Percentiles rank a stretch among this genome's conserved stretches.
Conservation (phyloP, 2,113 vertebrate genomes). For the Laticauda colubrina region DNA sequence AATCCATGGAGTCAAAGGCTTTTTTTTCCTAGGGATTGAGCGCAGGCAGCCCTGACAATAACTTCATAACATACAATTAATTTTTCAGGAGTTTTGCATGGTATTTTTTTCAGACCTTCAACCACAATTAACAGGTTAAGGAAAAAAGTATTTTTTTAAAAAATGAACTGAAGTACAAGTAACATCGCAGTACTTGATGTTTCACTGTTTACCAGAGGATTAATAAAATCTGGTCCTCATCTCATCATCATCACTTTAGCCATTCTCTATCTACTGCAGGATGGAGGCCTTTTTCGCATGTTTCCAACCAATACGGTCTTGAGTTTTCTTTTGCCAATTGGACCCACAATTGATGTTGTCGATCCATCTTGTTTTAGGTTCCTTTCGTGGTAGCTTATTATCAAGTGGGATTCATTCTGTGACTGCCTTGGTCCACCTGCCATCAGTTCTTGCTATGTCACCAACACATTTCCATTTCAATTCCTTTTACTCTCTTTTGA, state of each 20-base stretch:
- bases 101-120: neutral
- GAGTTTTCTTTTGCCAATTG: neutral
- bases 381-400: neutral
- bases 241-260: too few species aligned
- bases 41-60: neutral
- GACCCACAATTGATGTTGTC: neutral
- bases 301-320: neutral
- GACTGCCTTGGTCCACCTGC: neutral
- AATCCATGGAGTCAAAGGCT: too few species aligned
- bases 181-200: neutral
- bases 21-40: too few species aligned
- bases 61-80: neutral
- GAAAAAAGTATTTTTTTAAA: neutral
- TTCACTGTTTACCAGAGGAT: neutral
- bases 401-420: neutral
- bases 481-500: too few species aligned
- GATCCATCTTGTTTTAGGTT: neutral
- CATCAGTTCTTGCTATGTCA: neutral
- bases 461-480: too few species aligned
- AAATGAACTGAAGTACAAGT: neutral
- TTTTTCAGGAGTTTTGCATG: neutral
- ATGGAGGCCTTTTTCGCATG: too few species aligned
- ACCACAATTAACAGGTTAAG: neutral
- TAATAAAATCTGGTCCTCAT: neutral
- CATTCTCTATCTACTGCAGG: too few species aligned